Evolutionary conservation across 1,140 invertebrate genomes (phyloP).

Genomic region (Leptinotarsa lineolata): DNA sequence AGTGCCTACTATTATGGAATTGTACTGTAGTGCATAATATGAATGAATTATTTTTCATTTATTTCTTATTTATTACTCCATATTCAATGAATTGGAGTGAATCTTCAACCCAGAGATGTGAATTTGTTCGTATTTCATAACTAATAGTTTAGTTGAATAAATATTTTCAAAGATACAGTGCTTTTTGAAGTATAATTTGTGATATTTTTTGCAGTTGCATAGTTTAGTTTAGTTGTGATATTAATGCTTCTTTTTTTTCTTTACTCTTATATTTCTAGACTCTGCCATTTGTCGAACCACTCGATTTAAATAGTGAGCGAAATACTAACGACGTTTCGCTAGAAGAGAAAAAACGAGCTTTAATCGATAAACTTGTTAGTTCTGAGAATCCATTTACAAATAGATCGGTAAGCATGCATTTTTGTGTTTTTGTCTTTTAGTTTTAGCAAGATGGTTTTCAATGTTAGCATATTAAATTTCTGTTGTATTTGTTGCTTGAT

Average conservation of each 20-base stretch:
- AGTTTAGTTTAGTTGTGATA: neutral
- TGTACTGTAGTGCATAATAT: too few species aligned
- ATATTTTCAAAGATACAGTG: neutral
- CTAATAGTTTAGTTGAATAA: too few species aligned
- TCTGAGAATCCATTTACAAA: slow-evolving; percentile 44
- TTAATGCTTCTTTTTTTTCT: slow-evolving; percentile 23
- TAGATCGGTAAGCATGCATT: slow-evolving; percentile 51
- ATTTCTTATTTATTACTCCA: too few species aligned
- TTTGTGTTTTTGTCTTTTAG: slow-evolving; percentile 24
- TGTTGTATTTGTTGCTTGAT: too few species aligned
- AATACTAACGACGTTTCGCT: slow-evolving; percentile 45
- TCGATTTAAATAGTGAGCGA: slow-evolving; percentile 43
- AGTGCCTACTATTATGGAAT: too few species aligned
- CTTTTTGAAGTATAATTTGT: neutral
- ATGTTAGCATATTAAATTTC: too few species aligned
- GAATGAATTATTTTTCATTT: too few species aligned
- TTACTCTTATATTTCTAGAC: slow-evolving; percentile 26
- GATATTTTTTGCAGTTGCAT: neutral
- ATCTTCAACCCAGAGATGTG: too few species aligned
- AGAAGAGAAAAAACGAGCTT: slow-evolving; percentile 47
- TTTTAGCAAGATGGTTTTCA: neutral
- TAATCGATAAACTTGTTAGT: slow-evolving; percentile 45
- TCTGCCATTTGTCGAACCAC: slow-evolving; percentile 43
- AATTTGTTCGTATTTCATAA: too few species aligned
- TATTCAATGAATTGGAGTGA: too few species aligned